Base-by-base conservation (phyloP, 2,113 vertebrate species). In the Podilymbus podiceps region DNA sequence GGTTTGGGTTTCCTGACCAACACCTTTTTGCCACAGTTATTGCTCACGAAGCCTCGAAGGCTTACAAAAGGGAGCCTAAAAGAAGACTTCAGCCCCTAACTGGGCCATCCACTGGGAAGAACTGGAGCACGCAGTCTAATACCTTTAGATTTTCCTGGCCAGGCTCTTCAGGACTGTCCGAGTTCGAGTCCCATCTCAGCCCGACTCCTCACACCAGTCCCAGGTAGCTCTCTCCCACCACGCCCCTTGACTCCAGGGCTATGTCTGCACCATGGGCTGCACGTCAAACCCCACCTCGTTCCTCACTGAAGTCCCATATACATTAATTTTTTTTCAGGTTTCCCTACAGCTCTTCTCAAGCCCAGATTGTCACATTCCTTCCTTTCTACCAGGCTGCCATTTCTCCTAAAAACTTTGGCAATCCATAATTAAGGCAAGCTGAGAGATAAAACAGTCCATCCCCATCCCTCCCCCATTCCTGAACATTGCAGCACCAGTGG, bases 251-350 rank as follows among this genome's bases (percentile, higher is more conserved):
- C 46, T 53, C 59, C 38, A 63, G 28, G 44, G 31, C 72, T 58
- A n/a, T 0, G 1, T 40, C 24, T 92, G 55, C 58, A 58, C 12
- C 19, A 42, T 0, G 0, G 28, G 31, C 67, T 47, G 31, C 59
- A 62, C 42, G 55, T 24, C 72, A 84, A 60, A n/a, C 10, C 31
- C 20, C 21, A 31, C 14, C 20, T 86, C 27, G 8, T 20, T 46
- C 40, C 38, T 67, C 66, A 27, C 22, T 24, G 10, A 33, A 71
- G 31, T 9, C 63, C 30, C 46, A 44, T 4, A 60, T 8, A 42
- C 59, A 0, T 3, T 16, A 38, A 24, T 18, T 31, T 49, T 68
- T 67, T 74, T 46, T 38, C 16, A 68, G 5, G 13, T 50, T 75
- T 71, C 28, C 11, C 33, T 62, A 63, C 2, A 33, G 40, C 27